Evolutionary conservation across 2,888 invertebrate genomes (phyloP).

Genomic region (Trisateles emortualis): DNA sequence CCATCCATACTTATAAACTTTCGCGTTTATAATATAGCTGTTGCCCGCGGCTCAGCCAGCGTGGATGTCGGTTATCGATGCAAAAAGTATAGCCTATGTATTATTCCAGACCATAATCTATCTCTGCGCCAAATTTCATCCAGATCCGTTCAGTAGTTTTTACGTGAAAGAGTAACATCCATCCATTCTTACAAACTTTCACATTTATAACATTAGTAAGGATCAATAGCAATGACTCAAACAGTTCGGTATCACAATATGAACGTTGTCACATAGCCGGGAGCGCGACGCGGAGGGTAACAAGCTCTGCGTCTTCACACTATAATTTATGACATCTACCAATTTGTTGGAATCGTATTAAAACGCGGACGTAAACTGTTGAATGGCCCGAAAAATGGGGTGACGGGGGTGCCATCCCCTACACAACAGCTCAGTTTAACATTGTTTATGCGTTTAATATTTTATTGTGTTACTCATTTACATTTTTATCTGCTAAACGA

Average conservation of each 20-base stretch:
- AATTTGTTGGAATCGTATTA: constrained; percentile 82
- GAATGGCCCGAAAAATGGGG: constrained; percentile 83
- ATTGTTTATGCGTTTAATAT: constrained; percentile 55
- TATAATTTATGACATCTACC: constrained; percentile 81
- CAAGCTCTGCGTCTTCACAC: constrained; percentile 68
- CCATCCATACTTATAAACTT: too few relatives aligned
- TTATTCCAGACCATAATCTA: too few relatives aligned
- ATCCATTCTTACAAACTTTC: too few relatives aligned
- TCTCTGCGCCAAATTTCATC: too few relatives aligned
- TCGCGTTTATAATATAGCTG: too few relatives aligned
- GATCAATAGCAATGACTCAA: neutral
- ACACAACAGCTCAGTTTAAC: constrained; percentile 48
- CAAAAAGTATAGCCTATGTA: too few relatives aligned
- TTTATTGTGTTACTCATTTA: constrained; percentile 37
- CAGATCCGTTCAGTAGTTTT: too few relatives aligned
- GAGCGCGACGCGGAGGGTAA: constrained; percentile 31
- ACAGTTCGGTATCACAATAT: constrained; percentile 18
- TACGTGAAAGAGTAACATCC: too few relatives aligned
- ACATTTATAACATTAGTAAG: too few relatives aligned
- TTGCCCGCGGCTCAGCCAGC: too few relatives aligned
- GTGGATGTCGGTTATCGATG: too few relatives aligned
- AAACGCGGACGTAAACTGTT: constrained; percentile 80
- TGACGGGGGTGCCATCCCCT: constrained; percentile 56
- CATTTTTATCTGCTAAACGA: constrained; percentile 12
- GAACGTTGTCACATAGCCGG: constrained; percentile 17